A percentile compares a stretch with the other conserved stretches of the same genome.
Evolutionary conservation across 2,797 vertebrate species (phyloP).

Genomic region (Chloroceryle amazona): DNA sequence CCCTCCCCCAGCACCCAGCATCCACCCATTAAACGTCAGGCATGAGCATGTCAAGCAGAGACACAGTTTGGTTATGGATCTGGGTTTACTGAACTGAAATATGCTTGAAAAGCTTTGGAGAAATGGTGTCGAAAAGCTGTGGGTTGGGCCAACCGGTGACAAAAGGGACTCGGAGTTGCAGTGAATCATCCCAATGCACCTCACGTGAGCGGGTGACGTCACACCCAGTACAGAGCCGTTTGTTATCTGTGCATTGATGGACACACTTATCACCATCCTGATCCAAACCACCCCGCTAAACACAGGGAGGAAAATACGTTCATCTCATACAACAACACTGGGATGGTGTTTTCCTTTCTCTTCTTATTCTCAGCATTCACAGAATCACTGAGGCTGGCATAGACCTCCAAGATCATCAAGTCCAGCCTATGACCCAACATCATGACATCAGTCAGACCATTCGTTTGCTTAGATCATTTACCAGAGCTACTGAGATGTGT

Average conservation of each 20-base stretch:
- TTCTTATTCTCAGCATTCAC: not conserved
- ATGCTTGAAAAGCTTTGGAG: not conserved
- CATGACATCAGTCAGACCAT: too few species aligned
- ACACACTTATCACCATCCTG: not conserved
- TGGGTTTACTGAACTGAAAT: not conserved
- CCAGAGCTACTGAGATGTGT: not conserved
- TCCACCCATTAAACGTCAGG: not conserved
- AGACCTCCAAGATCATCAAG: too few species aligned
- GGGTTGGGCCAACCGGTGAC: not conserved
- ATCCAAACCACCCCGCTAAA: not conserved
- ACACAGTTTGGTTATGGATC: fast-evolving
- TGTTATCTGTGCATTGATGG: fast-evolving
- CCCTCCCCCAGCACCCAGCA: not conserved
- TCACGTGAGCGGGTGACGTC: fast-evolving
- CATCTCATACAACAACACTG: not conserved
- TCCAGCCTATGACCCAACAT: too few species aligned
- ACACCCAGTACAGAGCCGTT: fast-evolving
- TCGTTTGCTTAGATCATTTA: not conserved
- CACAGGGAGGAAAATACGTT: not conserved
- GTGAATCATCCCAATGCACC: not conserved
- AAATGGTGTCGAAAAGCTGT: not conserved
- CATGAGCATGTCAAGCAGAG: fast-evolving
- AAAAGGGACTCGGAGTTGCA: not conserved
- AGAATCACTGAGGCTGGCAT: too few species aligned
- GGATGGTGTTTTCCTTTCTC: not conserved